A percentile compares a stretch with the other conserved stretches of the same genome.
phyloP scores from a whole-genome alignment of 2,113 vertebrate species.

The Desmodus rotundus region DNA sequence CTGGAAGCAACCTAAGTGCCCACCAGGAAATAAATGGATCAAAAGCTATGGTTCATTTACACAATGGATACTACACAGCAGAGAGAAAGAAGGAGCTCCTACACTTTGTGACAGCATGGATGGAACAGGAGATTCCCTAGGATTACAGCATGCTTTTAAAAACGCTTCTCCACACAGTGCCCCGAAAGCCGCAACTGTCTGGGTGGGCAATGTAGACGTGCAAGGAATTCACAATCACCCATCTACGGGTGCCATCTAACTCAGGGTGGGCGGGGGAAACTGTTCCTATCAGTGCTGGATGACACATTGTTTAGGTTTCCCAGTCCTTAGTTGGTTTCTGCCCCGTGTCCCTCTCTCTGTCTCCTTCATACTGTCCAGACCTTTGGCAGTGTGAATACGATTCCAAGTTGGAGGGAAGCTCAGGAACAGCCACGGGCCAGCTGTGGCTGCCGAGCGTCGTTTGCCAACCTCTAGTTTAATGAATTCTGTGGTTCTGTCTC shows the following conservation, averaged over 20 bases:
- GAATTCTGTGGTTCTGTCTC: neutral
- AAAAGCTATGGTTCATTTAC: no score
- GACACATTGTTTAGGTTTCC: neutral
- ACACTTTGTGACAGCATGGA: no score
- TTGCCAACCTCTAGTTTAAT: neutral
- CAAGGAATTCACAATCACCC: no score
- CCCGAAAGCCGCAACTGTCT: neutral
- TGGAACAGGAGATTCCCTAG: neutral
- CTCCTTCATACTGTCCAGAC: neutral
- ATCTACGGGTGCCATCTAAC: neutral
- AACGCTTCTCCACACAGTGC: neutral
- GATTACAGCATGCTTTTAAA: neutral
- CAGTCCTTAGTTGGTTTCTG: neutral
- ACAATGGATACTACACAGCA: no score
- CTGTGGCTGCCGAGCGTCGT: no score
- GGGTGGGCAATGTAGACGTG: accelerated
- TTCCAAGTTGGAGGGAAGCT: neutral
- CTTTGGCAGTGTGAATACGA: neutral
- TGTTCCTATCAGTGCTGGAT: neutral
- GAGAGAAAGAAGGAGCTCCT: no score
- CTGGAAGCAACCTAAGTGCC: no score
- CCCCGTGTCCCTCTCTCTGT: neutral
- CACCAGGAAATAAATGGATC: no score
- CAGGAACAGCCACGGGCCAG: neutral
- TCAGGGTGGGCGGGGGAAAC: neutral